Percentiles rank a stretch among this genome's conserved stretches.
Conservation (phyloP, 1,140 invertebrate genomes). For the Akabosia matsudoensis region DNA sequence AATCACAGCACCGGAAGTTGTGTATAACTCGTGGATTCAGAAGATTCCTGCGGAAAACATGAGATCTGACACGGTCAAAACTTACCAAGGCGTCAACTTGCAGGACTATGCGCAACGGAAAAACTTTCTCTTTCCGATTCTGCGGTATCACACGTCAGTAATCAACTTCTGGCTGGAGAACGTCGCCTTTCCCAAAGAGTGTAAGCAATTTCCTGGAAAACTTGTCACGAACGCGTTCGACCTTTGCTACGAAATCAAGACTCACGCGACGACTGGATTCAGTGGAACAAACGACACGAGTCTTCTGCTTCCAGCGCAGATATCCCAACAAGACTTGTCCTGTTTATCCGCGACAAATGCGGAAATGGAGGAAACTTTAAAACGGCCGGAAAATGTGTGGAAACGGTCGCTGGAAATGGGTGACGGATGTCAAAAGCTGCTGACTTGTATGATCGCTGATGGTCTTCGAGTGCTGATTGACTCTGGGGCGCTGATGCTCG, state of each 20-base stretch:
- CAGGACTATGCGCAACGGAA: too few species aligned
- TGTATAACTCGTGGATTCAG: too few species aligned
- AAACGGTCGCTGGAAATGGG: not conserved
- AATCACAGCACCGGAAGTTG: too few species aligned
- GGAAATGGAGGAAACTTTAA: conserved; percentile 16
- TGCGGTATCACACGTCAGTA: conserved; percentile 21
- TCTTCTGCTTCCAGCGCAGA: conserved; percentile 9
- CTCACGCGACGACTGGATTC: conserved; percentile 17
- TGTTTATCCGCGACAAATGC: conserved; percentile 25
- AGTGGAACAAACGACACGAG: conserved; percentile 34
- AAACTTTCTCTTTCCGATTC: not conserved
- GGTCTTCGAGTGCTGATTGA: conserved; percentile 33
- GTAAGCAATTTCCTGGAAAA: conserved; percentile 30
- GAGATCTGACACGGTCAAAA: too few species aligned
- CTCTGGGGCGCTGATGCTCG: conserved; percentile 41
- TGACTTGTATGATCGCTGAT: conserved; percentile 15
- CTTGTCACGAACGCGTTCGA: conserved; percentile 30
- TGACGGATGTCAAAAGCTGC: conserved; percentile 13
- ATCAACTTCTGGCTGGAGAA: conserved; percentile 32
- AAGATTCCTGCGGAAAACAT: too few species aligned
- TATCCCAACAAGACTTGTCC: conserved; percentile 19
- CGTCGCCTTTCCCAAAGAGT: conserved; percentile 26
- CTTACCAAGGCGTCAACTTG: too few species aligned
- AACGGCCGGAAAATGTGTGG: conserved; percentile 28
- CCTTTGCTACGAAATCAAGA: not conserved